Percentiles rank a stretch among this genome's conserved stretches.
phyloP scores from a whole-genome alignment of 2,113 vertebrate genomes.

The Strix uralensis region DNA sequence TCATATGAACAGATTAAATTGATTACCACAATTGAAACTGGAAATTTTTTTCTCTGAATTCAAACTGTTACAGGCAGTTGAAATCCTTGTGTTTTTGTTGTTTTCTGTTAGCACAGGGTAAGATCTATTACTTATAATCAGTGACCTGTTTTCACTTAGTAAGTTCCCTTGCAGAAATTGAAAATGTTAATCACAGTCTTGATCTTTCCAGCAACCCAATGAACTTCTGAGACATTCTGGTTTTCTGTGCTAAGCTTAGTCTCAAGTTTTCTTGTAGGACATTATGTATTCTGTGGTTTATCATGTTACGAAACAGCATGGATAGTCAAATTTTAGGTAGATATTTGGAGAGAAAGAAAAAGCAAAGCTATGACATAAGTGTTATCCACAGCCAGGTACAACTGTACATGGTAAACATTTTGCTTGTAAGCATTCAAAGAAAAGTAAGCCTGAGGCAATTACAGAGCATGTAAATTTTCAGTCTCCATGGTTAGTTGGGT shows the following conservation, averaged over 20 bases:
- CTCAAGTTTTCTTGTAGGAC: background rate
- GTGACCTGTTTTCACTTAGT: background rate
- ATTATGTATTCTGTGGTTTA: background rate
- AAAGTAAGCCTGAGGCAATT: background rate
- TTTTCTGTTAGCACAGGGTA: background rate
- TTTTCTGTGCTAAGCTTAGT: background rate
- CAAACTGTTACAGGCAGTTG: background rate
- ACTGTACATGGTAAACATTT: background rate
- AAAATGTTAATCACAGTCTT: background rate
- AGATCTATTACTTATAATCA: background rate
- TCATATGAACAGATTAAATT: background rate
- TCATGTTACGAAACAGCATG: background rate
- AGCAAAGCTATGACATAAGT: background rate
- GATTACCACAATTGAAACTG: background rate
- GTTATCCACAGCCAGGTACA: background rate
- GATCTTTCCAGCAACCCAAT: background rate
- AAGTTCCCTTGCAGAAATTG: background rate
- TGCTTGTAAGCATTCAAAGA: background rate
- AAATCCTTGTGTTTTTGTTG: background rate
- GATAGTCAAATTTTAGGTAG: background rate
- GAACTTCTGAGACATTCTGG: background rate
- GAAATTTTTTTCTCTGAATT: background rate
- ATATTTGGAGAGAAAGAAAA: background rate
- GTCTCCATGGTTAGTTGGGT: background rate
- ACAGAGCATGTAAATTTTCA: background rate